Conservation (phyloP, 2,797 vertebrate species). For the Triplophysa yarkandensis region DNA sequence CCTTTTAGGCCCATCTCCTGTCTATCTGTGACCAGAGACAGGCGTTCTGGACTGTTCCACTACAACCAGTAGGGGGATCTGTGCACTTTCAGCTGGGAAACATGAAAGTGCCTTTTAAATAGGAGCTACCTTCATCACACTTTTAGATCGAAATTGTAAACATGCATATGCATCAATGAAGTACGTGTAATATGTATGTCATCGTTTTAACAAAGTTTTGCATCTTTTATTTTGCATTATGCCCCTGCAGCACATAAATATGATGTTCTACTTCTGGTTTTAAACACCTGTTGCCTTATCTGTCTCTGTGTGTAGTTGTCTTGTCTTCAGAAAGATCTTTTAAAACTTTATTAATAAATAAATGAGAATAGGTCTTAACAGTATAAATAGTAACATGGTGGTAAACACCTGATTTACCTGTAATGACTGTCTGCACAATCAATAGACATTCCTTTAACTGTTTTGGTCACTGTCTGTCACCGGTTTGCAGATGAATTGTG, state of each 20-base stretch:
- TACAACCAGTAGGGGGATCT: constrained; percentile 26
- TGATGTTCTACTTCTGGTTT: background rate
- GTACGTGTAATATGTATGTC: background rate
- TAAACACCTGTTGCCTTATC: constrained; percentile 61
- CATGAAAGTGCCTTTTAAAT: constrained; percentile 21
- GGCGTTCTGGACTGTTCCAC: constrained; percentile 22
- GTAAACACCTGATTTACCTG: constrained; percentile 11
- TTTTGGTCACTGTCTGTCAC: constrained; percentile 7
- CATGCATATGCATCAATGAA: constrained; percentile 6
- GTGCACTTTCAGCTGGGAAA: constrained; percentile 33
- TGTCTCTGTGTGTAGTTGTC: constrained; percentile 26
- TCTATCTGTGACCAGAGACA: constrained; percentile 18
- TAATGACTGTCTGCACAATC: background rate
- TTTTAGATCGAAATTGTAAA: background rate
- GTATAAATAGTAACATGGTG: background rate
- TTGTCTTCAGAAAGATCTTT: background rate
- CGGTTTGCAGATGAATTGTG: background rate
- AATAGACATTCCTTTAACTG: constrained; percentile 26
- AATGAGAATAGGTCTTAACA: background rate
- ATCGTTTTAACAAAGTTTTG: constrained; percentile 10
- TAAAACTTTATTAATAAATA: background rate
- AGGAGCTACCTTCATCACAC: background rate
- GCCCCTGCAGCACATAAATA: constrained; percentile 12
- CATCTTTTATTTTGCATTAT: constrained; percentile 26
- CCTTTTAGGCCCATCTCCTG: background rate